Evolutionary conservation across 2,797 vertebrate genomes (phyloP).

Genomic region (Eupleurogrammus muticus): DNA sequence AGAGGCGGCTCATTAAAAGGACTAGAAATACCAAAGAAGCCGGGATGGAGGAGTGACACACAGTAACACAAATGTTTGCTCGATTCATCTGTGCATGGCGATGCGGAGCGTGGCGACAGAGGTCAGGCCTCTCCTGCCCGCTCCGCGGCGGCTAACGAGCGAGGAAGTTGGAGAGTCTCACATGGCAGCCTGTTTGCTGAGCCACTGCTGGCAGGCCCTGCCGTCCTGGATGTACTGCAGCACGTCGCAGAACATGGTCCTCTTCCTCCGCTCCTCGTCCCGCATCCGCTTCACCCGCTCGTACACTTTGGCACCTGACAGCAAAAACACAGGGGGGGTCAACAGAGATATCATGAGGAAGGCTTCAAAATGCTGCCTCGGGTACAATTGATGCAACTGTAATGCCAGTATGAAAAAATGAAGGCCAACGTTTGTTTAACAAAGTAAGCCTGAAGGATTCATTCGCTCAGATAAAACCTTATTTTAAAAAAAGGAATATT

Average conservation of each 20-base stretch:
- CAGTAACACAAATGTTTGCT: constrained; percentile 31
- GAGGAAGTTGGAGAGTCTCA: constrained; percentile 70
- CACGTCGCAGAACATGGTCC: constrained; percentile 95
- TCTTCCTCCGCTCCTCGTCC: constrained; percentile 93
- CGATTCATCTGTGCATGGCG: constrained; percentile 28
- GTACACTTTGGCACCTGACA: constrained; percentile 92
- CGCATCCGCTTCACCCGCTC: constrained; percentile 91
- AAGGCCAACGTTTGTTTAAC: not conserved
- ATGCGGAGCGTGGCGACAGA: constrained; percentile 24
- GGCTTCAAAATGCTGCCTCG: not conserved
- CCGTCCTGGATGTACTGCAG: constrained; percentile 98
- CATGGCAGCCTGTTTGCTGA: constrained; percentile 97
- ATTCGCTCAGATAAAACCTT: constrained; percentile 7
- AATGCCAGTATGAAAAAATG: not conserved
- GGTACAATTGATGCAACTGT: no score
- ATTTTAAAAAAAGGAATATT: not conserved
- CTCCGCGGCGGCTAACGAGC: constrained; percentile 33
- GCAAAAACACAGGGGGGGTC: constrained; percentile 5
- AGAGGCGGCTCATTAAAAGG: constrained; percentile 37
- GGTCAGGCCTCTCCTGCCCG: constrained; percentile 45
- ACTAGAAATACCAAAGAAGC: constrained; percentile 45
- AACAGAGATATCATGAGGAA: not conserved
- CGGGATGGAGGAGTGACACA: constrained; percentile 29
- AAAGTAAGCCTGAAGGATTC: not conserved
- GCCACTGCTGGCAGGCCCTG: constrained; percentile 97